These are phyloP conservation scores for Bhutanitis thaidina DNA, from an alignment of 2,888 invertebrate genomes.

Conservation along the genomic window DNA sequence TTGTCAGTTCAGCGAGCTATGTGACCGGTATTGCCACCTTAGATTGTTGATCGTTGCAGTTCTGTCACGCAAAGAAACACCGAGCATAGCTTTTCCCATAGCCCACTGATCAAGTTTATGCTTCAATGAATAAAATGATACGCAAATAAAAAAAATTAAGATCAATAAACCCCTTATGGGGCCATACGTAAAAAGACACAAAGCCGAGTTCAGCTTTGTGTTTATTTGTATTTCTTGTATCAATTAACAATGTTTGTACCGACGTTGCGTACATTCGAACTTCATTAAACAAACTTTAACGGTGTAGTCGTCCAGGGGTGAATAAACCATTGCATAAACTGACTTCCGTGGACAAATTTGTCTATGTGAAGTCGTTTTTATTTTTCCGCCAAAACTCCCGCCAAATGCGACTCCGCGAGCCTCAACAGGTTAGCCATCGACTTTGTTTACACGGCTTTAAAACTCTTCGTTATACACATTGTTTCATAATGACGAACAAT, in stretches of 20 bases:
- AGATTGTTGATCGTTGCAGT: too few species aligned
- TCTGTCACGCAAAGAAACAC: too few species aligned
- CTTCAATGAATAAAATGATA: too few species aligned
- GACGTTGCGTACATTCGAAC: slow-evolving; percentile 26
- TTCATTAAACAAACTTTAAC: slow-evolving; percentile 30
- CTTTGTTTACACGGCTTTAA: slow-evolving; percentile 30
- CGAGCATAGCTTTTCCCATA: too few species aligned
- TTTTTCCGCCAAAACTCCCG: slow-evolving; percentile 26
- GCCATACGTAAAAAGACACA: not conserved
- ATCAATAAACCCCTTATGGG: slow-evolving; percentile 3
- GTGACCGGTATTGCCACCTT: too few species aligned
- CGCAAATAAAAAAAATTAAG: not conserved
- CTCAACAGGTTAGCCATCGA: slow-evolving; percentile 41
- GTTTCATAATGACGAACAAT: not conserved
- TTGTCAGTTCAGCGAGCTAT: too few species aligned
- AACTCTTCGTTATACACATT: slow-evolving; percentile 20
- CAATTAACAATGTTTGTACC: slow-evolving; percentile 8
- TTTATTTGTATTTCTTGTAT: slow-evolving; percentile 4
- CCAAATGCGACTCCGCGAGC: slow-evolving; percentile 20
- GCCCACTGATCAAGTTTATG: too few species aligned
- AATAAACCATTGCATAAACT: slow-evolving; percentile 41
- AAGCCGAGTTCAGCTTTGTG: not conserved
- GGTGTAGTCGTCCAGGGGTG: slow-evolving; percentile 32
- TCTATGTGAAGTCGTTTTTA: slow-evolving; percentile 24
- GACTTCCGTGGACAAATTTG: slow-evolving; percentile 32